phyloP scores from a whole-genome alignment of 2,113 vertebrate species.

The Carassius gibelio region DNA sequence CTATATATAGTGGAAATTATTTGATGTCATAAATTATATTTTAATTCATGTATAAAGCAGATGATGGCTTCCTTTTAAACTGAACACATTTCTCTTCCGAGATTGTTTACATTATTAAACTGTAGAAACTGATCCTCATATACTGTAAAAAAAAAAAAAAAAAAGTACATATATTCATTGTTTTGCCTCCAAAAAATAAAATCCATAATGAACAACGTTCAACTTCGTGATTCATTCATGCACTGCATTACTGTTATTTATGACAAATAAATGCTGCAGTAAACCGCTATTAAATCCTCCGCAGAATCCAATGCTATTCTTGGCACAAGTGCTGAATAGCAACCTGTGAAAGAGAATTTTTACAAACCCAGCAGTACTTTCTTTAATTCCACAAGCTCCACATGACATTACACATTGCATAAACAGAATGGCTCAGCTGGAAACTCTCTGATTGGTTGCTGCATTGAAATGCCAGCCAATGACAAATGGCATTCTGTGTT shows the following conservation, averaged over 20 bases:
- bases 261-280: background rate
- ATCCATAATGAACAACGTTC: conserved; percentile 75
- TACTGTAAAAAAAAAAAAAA: conserved; percentile 90
- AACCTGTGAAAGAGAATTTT: background rate
- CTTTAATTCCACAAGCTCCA: background rate
- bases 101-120: conserved; percentile 99
- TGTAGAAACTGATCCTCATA: conserved; percentile 99
- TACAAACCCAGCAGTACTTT: background rate
- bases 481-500: background rate
- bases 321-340: conserved; percentile 13
- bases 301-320: background rate
- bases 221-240: background rate
- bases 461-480: conserved; percentile 31
- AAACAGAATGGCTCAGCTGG: background rate
- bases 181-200: conserved; percentile 97
- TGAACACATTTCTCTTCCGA: conserved; percentile 88
- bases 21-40: conserved; percentile 99
- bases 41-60: conserved; percentile 97
- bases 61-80: conserved; percentile 95
- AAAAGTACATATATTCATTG: conserved; percentile 88
- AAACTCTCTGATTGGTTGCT: conserved; percentile 28
- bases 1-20: conserved; percentile 92
- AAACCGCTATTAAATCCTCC: background rate
- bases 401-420: background rate
- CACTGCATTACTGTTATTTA: conserved; percentile 34